Conservation (phyloP, 2,888 invertebrate species). For the Tridacna gigas region DNA sequence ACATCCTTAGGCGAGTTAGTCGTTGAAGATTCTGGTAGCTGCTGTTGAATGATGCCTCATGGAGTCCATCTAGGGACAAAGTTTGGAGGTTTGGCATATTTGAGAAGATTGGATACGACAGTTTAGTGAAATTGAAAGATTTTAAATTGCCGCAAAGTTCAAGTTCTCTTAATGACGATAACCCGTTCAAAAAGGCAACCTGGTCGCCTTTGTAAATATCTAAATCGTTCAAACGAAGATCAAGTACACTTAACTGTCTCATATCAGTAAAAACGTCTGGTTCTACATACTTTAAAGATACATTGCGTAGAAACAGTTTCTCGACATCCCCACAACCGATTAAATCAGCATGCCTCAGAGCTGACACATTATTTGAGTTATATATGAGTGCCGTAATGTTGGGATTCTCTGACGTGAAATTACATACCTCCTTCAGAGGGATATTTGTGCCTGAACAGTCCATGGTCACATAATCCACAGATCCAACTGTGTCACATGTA, state of each 20-base stretch:
- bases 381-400: background rate
- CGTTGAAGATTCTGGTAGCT: background rate
- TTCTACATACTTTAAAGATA: background rate
- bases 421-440: background rate
- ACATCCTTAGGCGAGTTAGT: background rate
- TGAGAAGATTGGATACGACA: background rate
- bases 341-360: background rate
- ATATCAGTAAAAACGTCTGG: background rate
- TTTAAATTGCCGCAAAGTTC: background rate
- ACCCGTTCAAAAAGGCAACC: background rate
- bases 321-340: background rate
- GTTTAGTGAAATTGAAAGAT: background rate
- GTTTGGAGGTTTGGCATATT: background rate
- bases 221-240: background rate
- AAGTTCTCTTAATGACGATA: background rate
- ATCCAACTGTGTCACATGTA: background rate
- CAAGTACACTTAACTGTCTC: background rate
- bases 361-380: background rate
- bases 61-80: conserved; percentile 25
- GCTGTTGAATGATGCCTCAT: background rate
- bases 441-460: background rate
- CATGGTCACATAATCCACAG: background rate
- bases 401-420: background rate
- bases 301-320: background rate
- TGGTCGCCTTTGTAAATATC: background rate